Percentiles rank a stretch among this genome's conserved stretches.
Evolutionary conservation across 2,797 vertebrate species (phyloP).

Genomic region (Poeciliopsis paucimaculata): DNA sequence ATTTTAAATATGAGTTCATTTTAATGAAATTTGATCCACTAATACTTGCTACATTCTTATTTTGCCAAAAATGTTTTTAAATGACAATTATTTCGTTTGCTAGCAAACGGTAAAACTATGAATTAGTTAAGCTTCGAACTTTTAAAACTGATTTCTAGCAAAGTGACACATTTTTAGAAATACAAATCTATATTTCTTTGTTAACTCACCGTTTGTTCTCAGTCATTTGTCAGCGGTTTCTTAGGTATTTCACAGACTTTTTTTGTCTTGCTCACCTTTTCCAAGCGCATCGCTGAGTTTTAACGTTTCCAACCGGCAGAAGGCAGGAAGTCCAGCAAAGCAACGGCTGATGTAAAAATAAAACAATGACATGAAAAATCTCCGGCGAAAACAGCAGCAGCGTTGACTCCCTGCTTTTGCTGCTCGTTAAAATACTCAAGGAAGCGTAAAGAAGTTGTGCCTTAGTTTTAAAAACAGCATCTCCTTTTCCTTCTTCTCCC

Average conservation of each 20-base stretch:
- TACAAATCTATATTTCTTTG: not conserved
- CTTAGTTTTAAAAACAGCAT: not conserved
- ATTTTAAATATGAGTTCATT: not conserved
- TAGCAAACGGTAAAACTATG: not conserved
- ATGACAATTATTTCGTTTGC: not conserved
- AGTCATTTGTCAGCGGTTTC: not conserved
- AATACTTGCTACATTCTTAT: not conserved
- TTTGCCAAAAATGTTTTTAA: not conserved
- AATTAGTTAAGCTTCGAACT: not conserved
- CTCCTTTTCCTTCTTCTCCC: not conserved
- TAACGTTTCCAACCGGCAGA: slow-evolving; percentile 8
- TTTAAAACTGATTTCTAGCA: not conserved
- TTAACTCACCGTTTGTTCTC: not conserved
- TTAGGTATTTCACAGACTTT: not conserved
- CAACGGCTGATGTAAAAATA: not conserved
- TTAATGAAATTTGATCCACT: not conserved
- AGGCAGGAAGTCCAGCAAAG: not conserved
- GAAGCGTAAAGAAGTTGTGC: not conserved
- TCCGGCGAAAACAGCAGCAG: not conserved
- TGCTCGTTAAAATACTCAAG: not conserved
- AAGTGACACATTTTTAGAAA: not conserved
- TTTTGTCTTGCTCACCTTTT: slow-evolving; percentile 27
- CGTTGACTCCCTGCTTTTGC: not conserved
- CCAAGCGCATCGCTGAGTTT: slow-evolving; percentile 12
- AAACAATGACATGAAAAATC: not conserved